Evolutionary conservation across 23 tunicate genomes (phyloP).

Genomic region (Styela plicata): DNA sequence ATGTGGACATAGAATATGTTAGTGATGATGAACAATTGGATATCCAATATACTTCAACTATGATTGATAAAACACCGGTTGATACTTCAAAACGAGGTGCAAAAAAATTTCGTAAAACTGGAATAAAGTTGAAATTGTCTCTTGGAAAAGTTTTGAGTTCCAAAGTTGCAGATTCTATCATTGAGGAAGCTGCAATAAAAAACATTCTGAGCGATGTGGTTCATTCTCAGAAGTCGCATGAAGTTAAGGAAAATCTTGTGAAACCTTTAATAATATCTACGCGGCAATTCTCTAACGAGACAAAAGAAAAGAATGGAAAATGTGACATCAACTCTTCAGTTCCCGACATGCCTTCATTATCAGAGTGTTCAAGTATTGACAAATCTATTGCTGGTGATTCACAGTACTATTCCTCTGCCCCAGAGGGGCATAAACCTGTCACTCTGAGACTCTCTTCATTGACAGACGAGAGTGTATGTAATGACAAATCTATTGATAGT

Average conservation of each 20-base stretch:
- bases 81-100: not conserved
- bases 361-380: not conserved
- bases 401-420: too few species aligned
- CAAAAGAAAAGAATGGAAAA: not conserved
- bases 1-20: slow-evolving; percentile 12
- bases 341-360: not conserved
- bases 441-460: too few species aligned
- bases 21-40: slow-evolving; percentile 21
- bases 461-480: too few species aligned
- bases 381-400: too few species aligned
- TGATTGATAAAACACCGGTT: not conserved
- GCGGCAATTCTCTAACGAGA: not conserved
- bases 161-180: not conserved
- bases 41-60: slow-evolving; percentile 2
- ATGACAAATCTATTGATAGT: not conserved
- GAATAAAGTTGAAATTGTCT: slow-evolving; percentile 27
- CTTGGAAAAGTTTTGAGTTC: slow-evolving; percentile 15
- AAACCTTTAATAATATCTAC: slow-evolving; percentile 22
- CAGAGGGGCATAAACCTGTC: not conserved
- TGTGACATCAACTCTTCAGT: not conserved
- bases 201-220: not conserved
- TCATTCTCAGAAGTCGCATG: not conserved
- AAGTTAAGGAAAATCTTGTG: not conserved
- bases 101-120: not conserved
- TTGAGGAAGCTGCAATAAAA: not conserved